These are phyloP conservation scores for Gastrophryne carolinensis DNA, from an alignment of 2,797 vertebrate genomes.

Conservation along the genomic window DNA sequence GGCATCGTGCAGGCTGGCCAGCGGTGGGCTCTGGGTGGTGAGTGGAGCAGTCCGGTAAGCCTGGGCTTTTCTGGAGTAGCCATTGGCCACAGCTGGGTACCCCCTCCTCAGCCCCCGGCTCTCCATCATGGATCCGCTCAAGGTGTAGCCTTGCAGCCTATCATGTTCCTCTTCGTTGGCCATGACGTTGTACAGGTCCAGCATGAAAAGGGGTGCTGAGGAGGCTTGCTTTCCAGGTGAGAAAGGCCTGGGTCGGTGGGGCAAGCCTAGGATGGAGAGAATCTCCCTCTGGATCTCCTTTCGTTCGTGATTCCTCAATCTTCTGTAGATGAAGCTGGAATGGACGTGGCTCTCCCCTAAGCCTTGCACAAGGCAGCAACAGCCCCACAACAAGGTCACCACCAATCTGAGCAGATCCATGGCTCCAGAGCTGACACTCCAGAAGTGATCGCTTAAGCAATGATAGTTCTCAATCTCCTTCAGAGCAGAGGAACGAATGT, in stretches of 20 bases:
- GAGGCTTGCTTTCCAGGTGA: constrained; percentile 95
- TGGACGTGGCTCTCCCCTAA: constrained; percentile 96
- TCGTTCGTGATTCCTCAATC: constrained; percentile 95
- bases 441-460: constrained; percentile 59
- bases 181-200: constrained; percentile 99
- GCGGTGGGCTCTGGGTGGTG: constrained; percentile 85
- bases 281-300: constrained; percentile 98
- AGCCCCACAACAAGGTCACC: constrained; percentile 88
- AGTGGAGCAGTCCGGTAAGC: constrained; percentile 80
- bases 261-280: constrained; percentile 96
- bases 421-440: constrained; percentile 53
- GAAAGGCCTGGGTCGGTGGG: constrained; percentile 96
- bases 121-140: constrained; percentile 73
- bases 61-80: constrained; percentile 83
- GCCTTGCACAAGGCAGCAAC: constrained; percentile 82
- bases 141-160: constrained; percentile 71
- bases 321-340: constrained; percentile 99
- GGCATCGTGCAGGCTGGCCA: constrained; percentile 87
- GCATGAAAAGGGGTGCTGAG: constrained; percentile 97
- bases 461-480: constrained; percentile 58
- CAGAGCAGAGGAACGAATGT: constrained; percentile 63
- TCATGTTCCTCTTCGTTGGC: constrained; percentile 86
- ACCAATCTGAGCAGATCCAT: constrained; percentile 75
- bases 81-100: constrained; percentile 80
- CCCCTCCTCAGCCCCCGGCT: constrained; percentile 78